These are phyloP conservation scores for Crepidodera aurea DNA, from an alignment of 2,888 invertebrate species.

Conservation along the genomic window DNA sequence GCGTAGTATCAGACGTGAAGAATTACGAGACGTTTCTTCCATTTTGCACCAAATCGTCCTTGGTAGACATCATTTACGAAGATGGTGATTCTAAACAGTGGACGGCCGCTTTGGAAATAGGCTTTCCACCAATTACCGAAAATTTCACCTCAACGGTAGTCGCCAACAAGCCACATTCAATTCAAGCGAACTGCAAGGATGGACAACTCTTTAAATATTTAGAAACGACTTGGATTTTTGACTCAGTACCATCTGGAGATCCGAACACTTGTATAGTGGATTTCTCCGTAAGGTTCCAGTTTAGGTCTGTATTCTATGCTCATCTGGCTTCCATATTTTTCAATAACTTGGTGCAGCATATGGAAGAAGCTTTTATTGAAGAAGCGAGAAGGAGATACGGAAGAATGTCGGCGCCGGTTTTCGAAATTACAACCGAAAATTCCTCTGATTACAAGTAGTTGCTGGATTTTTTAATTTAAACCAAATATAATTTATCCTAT, in stretches of 20 bases:
- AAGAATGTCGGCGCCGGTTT: slow-evolving; percentile 69
- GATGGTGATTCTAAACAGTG: slow-evolving; percentile 64
- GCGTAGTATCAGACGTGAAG: slow-evolving; percentile 87
- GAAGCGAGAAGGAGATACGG: slow-evolving; percentile 85
- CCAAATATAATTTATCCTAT: too few relatives aligned
- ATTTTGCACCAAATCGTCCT: slow-evolving; percentile 86
- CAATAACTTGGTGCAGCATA: slow-evolving; percentile 91
- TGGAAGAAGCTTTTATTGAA: slow-evolving; percentile 90
- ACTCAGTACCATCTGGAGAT: slow-evolving; percentile 76
- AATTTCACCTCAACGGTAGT: slow-evolving; percentile 67
- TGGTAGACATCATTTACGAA: slow-evolving; percentile 60
- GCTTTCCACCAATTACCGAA: slow-evolving; percentile 86
- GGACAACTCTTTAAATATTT: slow-evolving; percentile 88
- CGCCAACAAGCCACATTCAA: slow-evolving; percentile 75
- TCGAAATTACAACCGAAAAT: slow-evolving; percentile 2
- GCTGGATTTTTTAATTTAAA: not conserved
- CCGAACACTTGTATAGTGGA: slow-evolving; percentile 83
- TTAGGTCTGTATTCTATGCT: slow-evolving; percentile 86
- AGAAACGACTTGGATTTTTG: slow-evolving; percentile 90
- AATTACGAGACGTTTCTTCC: slow-evolving; percentile 89
- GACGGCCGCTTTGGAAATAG: slow-evolving; percentile 79
- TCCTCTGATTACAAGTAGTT: not conserved
- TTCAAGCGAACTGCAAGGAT: slow-evolving; percentile 87
- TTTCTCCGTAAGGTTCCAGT: slow-evolving; percentile 91
- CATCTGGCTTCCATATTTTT: slow-evolving; percentile 91